A percentile compares a stretch with the other conserved stretches of the same genome.
phyloP scores from a whole-genome alignment of 2,113 vertebrate species.

The Furnarius figulus region DNA sequence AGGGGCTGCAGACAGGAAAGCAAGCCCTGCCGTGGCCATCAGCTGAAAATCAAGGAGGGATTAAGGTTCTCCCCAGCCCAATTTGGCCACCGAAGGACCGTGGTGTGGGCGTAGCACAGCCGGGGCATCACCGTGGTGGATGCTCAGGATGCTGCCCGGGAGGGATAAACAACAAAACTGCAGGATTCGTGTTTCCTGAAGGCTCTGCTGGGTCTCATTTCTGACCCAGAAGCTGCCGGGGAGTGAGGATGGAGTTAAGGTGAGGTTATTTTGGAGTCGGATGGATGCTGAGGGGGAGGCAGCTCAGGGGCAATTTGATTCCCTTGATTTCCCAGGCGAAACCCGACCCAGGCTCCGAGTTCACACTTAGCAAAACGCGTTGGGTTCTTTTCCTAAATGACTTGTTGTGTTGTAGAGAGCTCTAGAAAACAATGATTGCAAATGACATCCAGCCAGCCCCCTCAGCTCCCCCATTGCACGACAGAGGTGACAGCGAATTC shows the following conservation, averaged over 20 bases:
- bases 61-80: not conserved
- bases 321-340: not conserved
- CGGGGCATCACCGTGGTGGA: not conserved
- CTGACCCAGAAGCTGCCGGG: not conserved
- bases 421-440: not conserved
- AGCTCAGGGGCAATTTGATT: not conserved
- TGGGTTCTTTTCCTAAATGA: not conserved
- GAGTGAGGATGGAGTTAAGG: not conserved
- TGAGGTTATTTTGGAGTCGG: not conserved
- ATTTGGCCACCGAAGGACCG: not conserved
- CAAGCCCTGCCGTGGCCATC: not conserved
- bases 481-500: not conserved
- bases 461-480: not conserved
- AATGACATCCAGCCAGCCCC: not conserved
- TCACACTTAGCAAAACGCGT: not conserved
- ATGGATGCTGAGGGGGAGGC: not conserved
- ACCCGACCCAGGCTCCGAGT: not conserved
- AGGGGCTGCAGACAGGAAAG: not conserved
- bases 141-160: accelerated
- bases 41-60: not conserved
- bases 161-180: not conserved
- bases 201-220: not conserved
- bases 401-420: not conserved
- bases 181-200: not conserved
- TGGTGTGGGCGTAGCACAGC: not conserved